Evolutionary conservation across 2,113 vertebrate genomes (phyloP), one percentile per base, ranked within the genome.

Genomic region (Hippocampus mohnikei): DNA sequence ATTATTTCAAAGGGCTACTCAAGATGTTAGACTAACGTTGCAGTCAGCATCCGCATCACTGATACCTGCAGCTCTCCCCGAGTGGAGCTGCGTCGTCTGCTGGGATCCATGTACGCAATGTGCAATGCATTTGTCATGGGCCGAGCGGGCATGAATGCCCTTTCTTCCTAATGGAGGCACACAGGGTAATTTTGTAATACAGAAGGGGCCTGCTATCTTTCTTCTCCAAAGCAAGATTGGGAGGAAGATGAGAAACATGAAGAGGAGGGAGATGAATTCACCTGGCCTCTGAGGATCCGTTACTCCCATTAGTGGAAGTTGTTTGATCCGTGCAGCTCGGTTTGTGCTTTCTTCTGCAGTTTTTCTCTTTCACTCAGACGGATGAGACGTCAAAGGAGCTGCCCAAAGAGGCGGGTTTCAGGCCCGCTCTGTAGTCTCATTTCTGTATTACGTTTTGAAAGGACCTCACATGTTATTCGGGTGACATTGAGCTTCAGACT

Each of bases 131-230:
- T 83, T 65, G 71, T 86, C 81, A 83, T 37, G 25, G 68, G 69
- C 74, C 79, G 55, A 76, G 73, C 76, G 58, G 83, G 55, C 77
- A 82, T 77, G 69, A 81, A 85, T 78, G 64, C 75, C 70, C 71
- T 76, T 81, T 84, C 60, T 85, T 78, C 74, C 60, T 82, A 73
- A 88, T 82, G 52, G 25, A 72, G 68, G 67, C 67, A 76, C 76
- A 78, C 67, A 5, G 81, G 77, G 79, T 82, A 66, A 84, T 83
- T 76, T 37, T 42, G 74, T 86, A 83, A 87, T 87, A 83, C 85
- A 87, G 82, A 83, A 81, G 86, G 74, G 80, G 65, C 75, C 76
- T 23, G 52, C 52, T 82, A 77, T 76, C 80, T 69, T 76, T 81
- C 75, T 72, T 79, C 70, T 81, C 70, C 75, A 80, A 75, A 69